Conservation (phyloP, 2,797 vertebrate genomes). For the Xenops minutus region DNA sequence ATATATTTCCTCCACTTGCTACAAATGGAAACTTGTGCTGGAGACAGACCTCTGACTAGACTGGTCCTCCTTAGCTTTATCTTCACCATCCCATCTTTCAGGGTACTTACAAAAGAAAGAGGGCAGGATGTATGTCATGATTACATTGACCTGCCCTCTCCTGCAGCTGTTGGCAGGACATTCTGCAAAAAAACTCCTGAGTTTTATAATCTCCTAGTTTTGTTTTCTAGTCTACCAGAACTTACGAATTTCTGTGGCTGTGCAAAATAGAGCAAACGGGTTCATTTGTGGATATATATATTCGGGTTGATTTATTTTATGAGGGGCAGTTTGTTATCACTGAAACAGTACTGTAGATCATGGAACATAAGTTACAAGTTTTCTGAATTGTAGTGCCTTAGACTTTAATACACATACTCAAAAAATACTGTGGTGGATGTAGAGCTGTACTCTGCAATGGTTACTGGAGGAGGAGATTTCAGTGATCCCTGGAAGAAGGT, state of each 20-base stretch:
- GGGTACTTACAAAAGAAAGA: not conserved
- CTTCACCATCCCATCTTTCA: not conserved
- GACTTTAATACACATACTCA: not conserved
- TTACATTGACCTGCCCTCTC: not conserved
- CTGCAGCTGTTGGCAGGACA: not conserved
- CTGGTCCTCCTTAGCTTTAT: not conserved
- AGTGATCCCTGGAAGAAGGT: not conserved
- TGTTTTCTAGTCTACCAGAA: not conserved
- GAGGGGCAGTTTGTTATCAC: not conserved
- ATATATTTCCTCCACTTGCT: not conserved
- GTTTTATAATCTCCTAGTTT: not conserved
- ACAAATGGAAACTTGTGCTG: not conserved
- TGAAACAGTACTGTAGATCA: not conserved
- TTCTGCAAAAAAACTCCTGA: not conserved
- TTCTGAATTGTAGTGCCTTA: not conserved
- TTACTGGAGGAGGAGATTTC: not conserved
- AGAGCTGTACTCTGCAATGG: not conserved
- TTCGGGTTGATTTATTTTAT: not conserved
- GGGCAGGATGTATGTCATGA: not conserved
- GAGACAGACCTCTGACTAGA: not conserved
- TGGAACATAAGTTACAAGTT: not conserved
- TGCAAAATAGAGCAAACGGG: not conserved
- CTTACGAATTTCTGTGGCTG: not conserved
- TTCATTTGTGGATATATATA: not conserved
- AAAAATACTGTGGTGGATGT: not conserved